Evolutionary conservation across 2,113 vertebrate genomes (phyloP).

Genomic region (Thunnus thynnus): DNA sequence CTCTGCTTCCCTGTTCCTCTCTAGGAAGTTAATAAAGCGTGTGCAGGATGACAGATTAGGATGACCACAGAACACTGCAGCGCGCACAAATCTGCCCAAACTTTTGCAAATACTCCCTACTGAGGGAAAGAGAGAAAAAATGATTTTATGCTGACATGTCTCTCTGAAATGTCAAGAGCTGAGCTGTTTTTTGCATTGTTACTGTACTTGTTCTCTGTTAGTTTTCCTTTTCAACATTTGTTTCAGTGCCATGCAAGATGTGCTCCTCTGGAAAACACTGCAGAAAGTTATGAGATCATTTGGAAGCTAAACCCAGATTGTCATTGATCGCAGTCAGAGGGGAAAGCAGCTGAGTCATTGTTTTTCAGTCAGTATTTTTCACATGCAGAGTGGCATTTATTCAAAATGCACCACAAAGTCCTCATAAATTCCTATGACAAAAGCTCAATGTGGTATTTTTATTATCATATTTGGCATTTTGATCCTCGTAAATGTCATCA

Average conservation of each 20-base stretch:
- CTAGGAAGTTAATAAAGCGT: background rate
- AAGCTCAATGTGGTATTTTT: slow-evolving; percentile 10
- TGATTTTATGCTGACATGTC: background rate
- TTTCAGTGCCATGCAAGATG: background rate
- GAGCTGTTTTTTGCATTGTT: background rate
- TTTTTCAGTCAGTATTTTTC: background rate
- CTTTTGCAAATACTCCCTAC: background rate
- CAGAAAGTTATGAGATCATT: background rate
- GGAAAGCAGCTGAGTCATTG: slow-evolving; percentile 26
- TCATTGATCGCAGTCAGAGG: background rate
- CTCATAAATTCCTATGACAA: background rate
- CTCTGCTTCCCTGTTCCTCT: background rate
- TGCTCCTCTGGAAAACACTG: slow-evolving; percentile 5
- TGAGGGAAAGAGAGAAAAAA: background rate
- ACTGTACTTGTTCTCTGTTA: background rate
- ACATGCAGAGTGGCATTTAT: background rate
- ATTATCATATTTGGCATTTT: slow-evolving; percentile 28
- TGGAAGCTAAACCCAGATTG: slow-evolving; percentile 15
- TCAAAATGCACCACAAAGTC: background rate
- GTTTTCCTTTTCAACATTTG: slow-evolving; percentile 1
- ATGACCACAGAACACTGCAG: slow-evolving; percentile 36
- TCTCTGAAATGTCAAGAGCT: background rate
- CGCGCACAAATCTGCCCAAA: slow-evolving; percentile 28
- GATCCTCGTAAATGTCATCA: slow-evolving; percentile 2
- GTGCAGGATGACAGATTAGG: slow-evolving; percentile 40